Evolutionary conservation across 2,888 invertebrate species (phyloP), one percentile per base, ranked within the genome.

Genomic region (Augiades crinisus): DNA sequence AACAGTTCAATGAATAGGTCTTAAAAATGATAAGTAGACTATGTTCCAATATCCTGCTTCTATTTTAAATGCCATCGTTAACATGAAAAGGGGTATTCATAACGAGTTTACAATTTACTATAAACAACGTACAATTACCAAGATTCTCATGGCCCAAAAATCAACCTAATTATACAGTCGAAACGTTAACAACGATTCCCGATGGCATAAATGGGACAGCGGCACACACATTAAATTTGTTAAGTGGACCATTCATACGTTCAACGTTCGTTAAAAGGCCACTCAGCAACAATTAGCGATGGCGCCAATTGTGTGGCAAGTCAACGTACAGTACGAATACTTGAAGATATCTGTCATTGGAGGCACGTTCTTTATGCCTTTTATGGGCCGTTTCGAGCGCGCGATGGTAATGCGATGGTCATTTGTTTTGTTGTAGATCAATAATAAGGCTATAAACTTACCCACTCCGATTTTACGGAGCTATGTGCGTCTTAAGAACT

Each of bases 241-340:
- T 71, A 73, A 80, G 75, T 78, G 72, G 70, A 55, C 67, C 66
- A 72, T 71, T 76, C 75, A 73, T 70, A 68, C 70, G 67, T 58
- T 34, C 45, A 30, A 45, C 47, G 56, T 56, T 63, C 70, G 43
- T 72, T 74, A 67, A 72, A 66, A 63, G 67, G 62, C 69, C 77
- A 78, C 78, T 81, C 80, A 72, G 70, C 67, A 58, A 67, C 77
- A 81, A 83, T 85, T 84, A 83, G 70, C 62, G 59, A 62, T 64
- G 78, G 78, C 77, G 75, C 76, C 81, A 72, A 80, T 77, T 70
- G 65, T 49, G 47, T 49, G 45, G 24, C 54, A 50, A 64, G 57
- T 63, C 63, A 69, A 65, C 65, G 68, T 59, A 63, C 59, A 52
- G 49, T n/a, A 45, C 44, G 10, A 37, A 22, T 47, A 16, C 47